phyloP scores from a whole-genome alignment of 2,113 vertebrate genomes.

The Cyanistes caeruleus region DNA sequence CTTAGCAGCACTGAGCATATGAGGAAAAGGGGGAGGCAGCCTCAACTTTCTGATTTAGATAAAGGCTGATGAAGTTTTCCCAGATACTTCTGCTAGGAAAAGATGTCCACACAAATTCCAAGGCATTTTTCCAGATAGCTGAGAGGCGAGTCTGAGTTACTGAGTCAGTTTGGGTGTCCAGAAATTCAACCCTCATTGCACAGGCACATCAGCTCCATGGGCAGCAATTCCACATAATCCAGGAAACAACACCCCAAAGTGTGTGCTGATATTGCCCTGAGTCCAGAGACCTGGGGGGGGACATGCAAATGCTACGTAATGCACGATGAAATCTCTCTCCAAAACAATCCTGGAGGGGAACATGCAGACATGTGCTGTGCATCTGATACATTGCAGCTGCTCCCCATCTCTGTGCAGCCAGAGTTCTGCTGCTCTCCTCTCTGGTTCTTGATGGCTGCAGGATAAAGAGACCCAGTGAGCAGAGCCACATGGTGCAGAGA shows the following conservation, averaged over 20 bases:
- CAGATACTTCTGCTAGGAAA: not conserved
- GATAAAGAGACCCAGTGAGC: not conserved
- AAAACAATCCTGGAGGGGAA: not conserved
- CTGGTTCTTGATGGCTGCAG: not conserved
- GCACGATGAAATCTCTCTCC: not conserved
- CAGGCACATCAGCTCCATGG: fast-evolving
- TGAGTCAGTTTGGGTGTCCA: not conserved
- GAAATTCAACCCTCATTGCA: not conserved
- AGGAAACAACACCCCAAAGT: not conserved
- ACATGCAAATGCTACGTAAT: not conserved
- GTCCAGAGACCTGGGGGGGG: not conserved
- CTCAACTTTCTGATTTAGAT: not conserved
- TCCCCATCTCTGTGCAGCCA: not conserved
- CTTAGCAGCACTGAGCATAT: not conserved
- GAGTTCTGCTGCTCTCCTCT: not conserved
- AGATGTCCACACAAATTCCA: not conserved
- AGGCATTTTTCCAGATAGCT: not conserved
- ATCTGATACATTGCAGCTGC: not conserved
- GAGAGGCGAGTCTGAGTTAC: not conserved
- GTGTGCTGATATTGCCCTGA: not conserved
- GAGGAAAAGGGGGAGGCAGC: not conserved
- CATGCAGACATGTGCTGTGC: not conserved
- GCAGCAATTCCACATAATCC: not conserved
- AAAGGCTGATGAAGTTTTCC: not conserved
- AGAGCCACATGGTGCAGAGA: not conserved